Evolutionary conservation across 2,888 invertebrate genomes (phyloP).

Genomic region (Euphydryas editha): DNA sequence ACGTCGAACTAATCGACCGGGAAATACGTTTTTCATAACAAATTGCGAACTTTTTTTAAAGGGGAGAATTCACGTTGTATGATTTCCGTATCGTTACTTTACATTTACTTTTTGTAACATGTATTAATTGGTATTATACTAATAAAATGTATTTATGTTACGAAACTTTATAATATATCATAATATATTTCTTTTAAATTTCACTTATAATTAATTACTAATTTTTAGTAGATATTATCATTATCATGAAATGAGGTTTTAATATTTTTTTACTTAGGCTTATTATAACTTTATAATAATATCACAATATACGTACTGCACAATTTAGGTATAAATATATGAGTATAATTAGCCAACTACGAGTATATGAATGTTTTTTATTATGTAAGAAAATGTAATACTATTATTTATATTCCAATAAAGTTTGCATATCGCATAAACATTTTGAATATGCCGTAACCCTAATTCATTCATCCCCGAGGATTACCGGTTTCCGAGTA

Average conservation of each 20-base stretch:
- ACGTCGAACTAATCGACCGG: constrained; percentile 66
- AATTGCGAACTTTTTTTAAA: constrained; percentile 52
- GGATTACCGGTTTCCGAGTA: constrained; percentile 31
- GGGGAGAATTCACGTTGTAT: background rate
- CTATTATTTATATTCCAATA: background rate
- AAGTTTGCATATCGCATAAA: constrained; percentile 26
- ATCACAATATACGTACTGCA: no score
- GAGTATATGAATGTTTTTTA: background rate
- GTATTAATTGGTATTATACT: no score
- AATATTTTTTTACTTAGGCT: no score
- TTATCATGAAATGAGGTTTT: no score
- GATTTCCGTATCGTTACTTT: background rate
- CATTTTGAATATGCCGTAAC: constrained; percentile 33
- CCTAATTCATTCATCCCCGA: constrained; percentile 38
- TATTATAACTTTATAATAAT: no score
- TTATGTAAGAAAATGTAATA: constrained; percentile 13
- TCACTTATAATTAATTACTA: no score
- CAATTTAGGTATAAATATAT: no score
- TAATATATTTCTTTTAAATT: background rate
- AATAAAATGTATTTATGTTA: no score
- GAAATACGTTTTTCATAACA: constrained; percentile 78
- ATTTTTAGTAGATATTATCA: no score
- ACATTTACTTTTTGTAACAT: background rate
- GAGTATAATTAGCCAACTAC: no score
- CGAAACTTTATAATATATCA: background rate